Conservation (phyloP, 2,888 invertebrate genomes). For the Rhyacophila evoluta region DNA sequence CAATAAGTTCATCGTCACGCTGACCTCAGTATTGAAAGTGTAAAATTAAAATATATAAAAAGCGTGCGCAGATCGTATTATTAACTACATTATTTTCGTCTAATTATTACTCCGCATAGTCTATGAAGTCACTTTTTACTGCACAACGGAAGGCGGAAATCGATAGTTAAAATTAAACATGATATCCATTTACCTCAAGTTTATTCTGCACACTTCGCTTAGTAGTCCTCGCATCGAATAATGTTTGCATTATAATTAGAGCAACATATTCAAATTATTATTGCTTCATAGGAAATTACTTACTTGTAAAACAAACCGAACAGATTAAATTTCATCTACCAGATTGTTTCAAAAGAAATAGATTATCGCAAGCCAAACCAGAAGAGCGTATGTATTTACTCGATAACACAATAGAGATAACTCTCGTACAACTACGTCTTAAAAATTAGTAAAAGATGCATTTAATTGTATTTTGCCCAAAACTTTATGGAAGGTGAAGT, state of each 20-base stretch:
- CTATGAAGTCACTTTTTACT: neutral
- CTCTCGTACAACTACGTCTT: too few relatives aligned
- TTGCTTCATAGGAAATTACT: neutral
- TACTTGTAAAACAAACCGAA: neutral
- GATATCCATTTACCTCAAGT: neutral
- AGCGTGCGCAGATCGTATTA: neutral
- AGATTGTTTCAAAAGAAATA: neutral
- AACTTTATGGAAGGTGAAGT: too few relatives aligned
- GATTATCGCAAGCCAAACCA: neutral
- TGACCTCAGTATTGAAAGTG: conserved; percentile 19
- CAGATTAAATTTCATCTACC: neutral
- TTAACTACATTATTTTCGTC: neutral
- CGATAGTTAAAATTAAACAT: neutral
- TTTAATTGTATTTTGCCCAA: too few relatives aligned
- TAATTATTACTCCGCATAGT: neutral
- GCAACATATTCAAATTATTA: neutral
- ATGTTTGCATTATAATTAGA: neutral
- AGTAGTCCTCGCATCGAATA: neutral
- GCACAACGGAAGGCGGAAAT: neutral
- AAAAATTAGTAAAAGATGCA: too few relatives aligned
- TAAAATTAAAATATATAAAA: neutral
- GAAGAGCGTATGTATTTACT: neutral
- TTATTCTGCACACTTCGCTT: neutral
- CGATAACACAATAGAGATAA: neutral
- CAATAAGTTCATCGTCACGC: neutral